Evolutionary conservation across 2,888 invertebrate species (phyloP), one percentile per base, ranked within the genome.

Genomic region (Gymnocheta viridis): DNA sequence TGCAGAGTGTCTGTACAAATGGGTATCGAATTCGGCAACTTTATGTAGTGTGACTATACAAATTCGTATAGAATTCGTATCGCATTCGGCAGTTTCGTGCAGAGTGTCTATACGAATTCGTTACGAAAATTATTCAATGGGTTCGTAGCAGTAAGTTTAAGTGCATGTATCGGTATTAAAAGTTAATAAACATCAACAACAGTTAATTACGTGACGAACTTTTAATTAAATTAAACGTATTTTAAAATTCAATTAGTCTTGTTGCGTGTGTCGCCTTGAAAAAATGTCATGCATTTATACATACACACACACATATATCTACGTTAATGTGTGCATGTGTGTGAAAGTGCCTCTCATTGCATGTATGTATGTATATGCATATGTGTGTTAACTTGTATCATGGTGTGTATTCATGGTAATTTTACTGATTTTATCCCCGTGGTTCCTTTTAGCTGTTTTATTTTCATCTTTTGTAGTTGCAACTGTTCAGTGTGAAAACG

Each of bases 221-320:
- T 86, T 86, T 86, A 76, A 86, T 86, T 85, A 72, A 86, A 86
- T 86, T 85, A 82, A 82, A 83, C 41, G 69, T 82, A 77, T 51
- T 85, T 85, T 85, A 79, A 82, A 83, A 83, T 86, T 85, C 86
- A 85, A 86, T 85, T 83, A 86, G 76, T 56, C 73, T 74, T 78
- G 78, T 85, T 82, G 80, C 78, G 73, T 81, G 73, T 81, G 78
- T 66, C 70, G 74, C 60, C 32, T 58, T 66, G 22, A 51, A 35
- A 69, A n/a, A 51, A 67, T 29, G 38, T 35, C 19, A 44, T 38
- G 19, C 19, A 47, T 35, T n/a, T n/a, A 12, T 74, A n/a, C n/a
- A n/a, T 51, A 76, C 32, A 32, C 7, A 38, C 19, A 7, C 64
- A 38, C 24, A n/a, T 60, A 54, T 70, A 6, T 56, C 35, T 83